phyloP scores from a whole-genome alignment of 1,140 invertebrate species.

The Aphelenchoides fujianensis region DNA sequence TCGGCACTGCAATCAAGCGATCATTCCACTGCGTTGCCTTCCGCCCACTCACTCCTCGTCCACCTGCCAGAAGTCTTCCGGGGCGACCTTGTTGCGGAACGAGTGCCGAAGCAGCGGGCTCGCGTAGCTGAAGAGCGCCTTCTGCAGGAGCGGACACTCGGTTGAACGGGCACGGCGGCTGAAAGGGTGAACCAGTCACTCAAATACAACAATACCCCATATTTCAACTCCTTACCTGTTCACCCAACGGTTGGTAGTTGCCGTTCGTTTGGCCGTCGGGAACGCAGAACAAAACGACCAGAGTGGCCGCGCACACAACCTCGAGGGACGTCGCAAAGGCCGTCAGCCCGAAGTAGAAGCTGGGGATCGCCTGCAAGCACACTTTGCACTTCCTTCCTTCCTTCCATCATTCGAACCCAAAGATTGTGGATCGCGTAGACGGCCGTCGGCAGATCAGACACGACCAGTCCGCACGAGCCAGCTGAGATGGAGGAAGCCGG shows the following conservation, averaged over 20 bases:
- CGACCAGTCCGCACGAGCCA: background rate
- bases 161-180: slow-evolving; percentile 4
- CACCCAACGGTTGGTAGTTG: background rate
- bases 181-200: background rate
- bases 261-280: background rate
- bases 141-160: background rate
- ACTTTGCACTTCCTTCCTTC: background rate
- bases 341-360: background rate
- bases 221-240: background rate
- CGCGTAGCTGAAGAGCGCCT: background rate
- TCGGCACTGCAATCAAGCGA: background rate
- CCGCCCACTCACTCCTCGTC: background rate
- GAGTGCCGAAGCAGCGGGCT: background rate
- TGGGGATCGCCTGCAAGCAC: background rate
- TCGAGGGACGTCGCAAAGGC: background rate
- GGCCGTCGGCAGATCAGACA: background rate
- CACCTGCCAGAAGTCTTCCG: slow-evolving; percentile 1
- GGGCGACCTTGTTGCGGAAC: background rate
- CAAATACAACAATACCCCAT: background rate
- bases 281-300: background rate
- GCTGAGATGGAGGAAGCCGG: slow-evolving; percentile 1
- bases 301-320: background rate
- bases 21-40: background rate
- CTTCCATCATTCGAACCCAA: background rate
- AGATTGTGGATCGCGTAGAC: background rate